These are phyloP conservation scores for Nixonia krombeini DNA, from an alignment of 1,140 invertebrate genomes.

Conservation along the genomic window DNA sequence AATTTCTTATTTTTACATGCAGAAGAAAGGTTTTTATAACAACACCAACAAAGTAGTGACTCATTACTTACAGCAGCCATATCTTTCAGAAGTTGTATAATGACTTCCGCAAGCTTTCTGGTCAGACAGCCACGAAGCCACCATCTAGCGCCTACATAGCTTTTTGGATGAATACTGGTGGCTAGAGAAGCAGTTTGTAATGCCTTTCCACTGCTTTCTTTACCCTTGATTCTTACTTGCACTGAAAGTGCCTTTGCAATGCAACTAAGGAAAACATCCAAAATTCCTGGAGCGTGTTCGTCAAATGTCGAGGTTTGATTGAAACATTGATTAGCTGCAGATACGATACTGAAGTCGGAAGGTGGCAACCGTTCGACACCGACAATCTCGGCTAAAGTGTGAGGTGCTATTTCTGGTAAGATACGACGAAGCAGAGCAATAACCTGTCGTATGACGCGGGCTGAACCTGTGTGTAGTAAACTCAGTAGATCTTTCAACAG, in stretches of 20 bases:
- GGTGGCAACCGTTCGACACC: slow-evolving; percentile 80
- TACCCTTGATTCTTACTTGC: slow-evolving; percentile 88
- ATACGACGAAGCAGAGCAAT: slow-evolving; percentile 85
- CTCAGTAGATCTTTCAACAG: slow-evolving; percentile 88
- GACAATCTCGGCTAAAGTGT: slow-evolving; percentile 77
- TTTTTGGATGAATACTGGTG: slow-evolving; percentile 74
- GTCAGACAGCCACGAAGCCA: slow-evolving; percentile 89
- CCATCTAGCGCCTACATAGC: slow-evolving; percentile 79
- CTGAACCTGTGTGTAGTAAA: slow-evolving; percentile 93
- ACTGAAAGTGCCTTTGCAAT: slow-evolving; percentile 89
- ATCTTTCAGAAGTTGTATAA: slow-evolving; percentile 90
- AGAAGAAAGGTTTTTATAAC: slow-evolving; percentile 7
- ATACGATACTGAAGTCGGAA: slow-evolving; percentile 82
- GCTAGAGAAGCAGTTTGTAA: slow-evolving; percentile 75
- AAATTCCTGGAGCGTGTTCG: slow-evolving; percentile 76
- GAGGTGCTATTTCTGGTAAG: slow-evolving; percentile 85
- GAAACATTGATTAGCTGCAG: slow-evolving; percentile 67
- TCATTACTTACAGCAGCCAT: slow-evolving; percentile 85
- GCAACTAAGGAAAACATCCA: slow-evolving; percentile 89
- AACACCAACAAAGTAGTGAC: slow-evolving; percentile 3
- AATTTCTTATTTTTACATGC: too few species aligned
- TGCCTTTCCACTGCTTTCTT: slow-evolving; percentile 77
- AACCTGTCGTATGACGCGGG: slow-evolving; percentile 94
- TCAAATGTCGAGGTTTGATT: slow-evolving; percentile 75
- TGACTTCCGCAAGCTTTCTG: slow-evolving; percentile 87